Percentiles rank a stretch among this genome's conserved stretches.
phyloP scores from a whole-genome alignment of 1,140 invertebrate genomes.

The Lordiphosa mommai region DNA sequence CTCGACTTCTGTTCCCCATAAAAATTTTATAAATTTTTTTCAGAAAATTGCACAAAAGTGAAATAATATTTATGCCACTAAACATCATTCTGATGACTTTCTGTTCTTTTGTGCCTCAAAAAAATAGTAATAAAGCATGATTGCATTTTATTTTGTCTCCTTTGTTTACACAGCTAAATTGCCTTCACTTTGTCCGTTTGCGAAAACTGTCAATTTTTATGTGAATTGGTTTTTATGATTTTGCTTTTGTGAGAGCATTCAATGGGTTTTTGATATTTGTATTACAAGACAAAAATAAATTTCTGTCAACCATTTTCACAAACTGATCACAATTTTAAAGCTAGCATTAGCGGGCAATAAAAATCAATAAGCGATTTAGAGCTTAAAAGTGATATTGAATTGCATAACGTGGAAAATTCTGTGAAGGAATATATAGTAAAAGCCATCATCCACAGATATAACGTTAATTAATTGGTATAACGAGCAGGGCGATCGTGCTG shows the following conservation, averaged over 20 bases:
- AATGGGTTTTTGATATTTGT: conserved; percentile 63
- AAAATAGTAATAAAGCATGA: conserved; percentile 39
- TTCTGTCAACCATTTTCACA: conserved; percentile 40
- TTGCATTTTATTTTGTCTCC: conserved; percentile 26
- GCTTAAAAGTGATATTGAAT: conserved; percentile 16
- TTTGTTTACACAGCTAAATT: conserved; percentile 18
- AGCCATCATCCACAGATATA: conserved; percentile 9
- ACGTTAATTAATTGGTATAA: conserved; percentile 64
- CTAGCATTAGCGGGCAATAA: conserved; percentile 34
- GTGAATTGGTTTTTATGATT: conserved; percentile 17
- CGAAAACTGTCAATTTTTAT: conserved; percentile 14
- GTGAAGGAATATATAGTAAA: too few species aligned
- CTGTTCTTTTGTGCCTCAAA: conserved; percentile 25
- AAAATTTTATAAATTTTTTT: too few species aligned
- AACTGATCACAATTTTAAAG: conserved; percentile 53
- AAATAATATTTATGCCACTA: too few species aligned
- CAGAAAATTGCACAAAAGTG: too few species aligned
- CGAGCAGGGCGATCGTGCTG: conserved; percentile 23
- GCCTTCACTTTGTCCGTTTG: conserved; percentile 24
- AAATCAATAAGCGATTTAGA: conserved; percentile 40
- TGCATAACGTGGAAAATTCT: conserved; percentile 9
- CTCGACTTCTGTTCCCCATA: too few species aligned
- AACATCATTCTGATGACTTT: too few species aligned
- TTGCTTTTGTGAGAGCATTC: conserved; percentile 24
- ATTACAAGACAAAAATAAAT: conserved; percentile 33